Conservation (phyloP, 1,140 invertebrate species). For the Ctenoplectra terminalis region DNA sequence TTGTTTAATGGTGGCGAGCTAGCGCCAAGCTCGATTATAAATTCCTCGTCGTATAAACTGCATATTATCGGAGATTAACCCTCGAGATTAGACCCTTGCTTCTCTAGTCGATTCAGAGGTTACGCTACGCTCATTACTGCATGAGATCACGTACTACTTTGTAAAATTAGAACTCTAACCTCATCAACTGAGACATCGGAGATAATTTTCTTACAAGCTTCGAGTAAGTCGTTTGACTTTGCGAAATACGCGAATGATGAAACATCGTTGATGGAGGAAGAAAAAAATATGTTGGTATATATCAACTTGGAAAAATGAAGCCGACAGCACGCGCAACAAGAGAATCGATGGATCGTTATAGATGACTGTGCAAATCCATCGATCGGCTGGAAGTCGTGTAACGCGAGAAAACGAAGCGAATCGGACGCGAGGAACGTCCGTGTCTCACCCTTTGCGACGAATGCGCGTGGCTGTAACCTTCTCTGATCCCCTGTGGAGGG, state of each 20-base stretch:
- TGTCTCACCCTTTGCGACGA: neutral
- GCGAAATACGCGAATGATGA: neutral
- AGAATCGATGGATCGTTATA: slow-evolving; percentile 1
- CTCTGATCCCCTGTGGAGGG: neutral
- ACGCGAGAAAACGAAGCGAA: slow-evolving; percentile 1
- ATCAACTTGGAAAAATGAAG: neutral
- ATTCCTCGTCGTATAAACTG: neutral
- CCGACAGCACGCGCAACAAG: neutral
- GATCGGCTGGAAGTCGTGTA: neutral
- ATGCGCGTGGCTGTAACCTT: neutral
- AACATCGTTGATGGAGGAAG: neutral
- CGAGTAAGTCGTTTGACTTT: neutral
- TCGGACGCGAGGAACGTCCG: neutral
- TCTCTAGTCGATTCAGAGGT: neutral
- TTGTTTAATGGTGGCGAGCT: neutral
- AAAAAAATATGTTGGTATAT: neutral
- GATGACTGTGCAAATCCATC: slow-evolving; percentile 1
- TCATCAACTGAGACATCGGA: neutral
- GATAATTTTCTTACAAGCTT: neutral
- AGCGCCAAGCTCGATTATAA: neutral
- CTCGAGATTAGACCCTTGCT: neutral
- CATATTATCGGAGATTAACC: slow-evolving; percentile 26
- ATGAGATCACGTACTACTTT: neutral
- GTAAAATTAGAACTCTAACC: neutral
- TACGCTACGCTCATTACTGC: neutral